Conservation (phyloP, 2,113 vertebrate species). For the Gymnogyps californianus region DNA sequence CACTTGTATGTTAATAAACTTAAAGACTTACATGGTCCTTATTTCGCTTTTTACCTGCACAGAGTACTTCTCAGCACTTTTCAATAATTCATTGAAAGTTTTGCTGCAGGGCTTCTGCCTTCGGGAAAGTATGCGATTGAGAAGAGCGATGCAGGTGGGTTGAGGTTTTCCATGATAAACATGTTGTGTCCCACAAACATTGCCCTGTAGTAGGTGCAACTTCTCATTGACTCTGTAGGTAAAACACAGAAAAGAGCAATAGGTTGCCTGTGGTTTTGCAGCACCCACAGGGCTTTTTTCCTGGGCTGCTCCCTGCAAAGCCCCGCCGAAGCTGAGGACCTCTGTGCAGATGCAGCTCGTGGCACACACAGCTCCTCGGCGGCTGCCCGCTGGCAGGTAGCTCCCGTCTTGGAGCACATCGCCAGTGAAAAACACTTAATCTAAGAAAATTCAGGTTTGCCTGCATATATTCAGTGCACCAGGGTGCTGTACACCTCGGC, state of each 20-base stretch:
- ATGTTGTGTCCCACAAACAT: not conserved
- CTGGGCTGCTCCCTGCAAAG: not conserved
- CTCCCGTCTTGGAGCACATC: not conserved
- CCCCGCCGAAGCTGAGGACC: not conserved
- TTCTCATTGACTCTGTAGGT: not conserved
- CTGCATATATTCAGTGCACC: fast-evolving
- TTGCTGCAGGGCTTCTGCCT: slow-evolving; percentile 26
- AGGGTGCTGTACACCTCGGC: not conserved
- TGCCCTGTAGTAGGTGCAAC: not conserved
- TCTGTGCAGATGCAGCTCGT: not conserved
- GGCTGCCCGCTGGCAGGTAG: not conserved
- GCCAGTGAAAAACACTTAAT: not conserved
- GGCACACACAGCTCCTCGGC: too few species aligned
- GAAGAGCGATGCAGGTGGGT: not conserved
- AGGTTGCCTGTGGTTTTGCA: not conserved
- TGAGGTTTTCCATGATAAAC: not conserved
- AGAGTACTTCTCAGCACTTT: slow-evolving; percentile 55
- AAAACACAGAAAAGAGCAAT: not conserved
- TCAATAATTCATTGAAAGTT: slow-evolving; percentile 54
- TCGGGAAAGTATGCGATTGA: slow-evolving; percentile 30
- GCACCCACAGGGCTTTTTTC: not conserved
- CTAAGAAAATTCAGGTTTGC: not conserved
- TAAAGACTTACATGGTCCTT: not conserved
- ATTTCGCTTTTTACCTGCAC: slow-evolving; percentile 44
- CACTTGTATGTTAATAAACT: slow-evolving; percentile 24